phyloP scores from a whole-genome alignment of 2,797 vertebrate genomes.

The Etheostoma nigrum region DNA sequence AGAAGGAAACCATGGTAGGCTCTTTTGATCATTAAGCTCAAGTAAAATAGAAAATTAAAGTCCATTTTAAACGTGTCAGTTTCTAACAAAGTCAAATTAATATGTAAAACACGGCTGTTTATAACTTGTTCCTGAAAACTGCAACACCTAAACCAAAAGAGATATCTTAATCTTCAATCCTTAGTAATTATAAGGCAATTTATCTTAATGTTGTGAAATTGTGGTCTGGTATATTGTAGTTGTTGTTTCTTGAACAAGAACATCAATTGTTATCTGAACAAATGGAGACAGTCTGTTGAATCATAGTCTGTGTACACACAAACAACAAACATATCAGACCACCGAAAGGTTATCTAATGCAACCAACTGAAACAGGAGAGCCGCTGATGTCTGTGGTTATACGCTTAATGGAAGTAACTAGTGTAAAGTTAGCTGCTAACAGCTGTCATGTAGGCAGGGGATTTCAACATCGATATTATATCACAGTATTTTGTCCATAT shows the following conservation, averaged over 20 bases:
- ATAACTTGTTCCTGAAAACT: background rate
- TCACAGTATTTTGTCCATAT: conserved; percentile 29
- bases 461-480: background rate
- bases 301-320: background rate
- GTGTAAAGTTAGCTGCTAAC: conserved; percentile 3
- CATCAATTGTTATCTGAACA: background rate
- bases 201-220: background rate
- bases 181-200: background rate
- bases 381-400: background rate
- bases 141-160: background rate
- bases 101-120: background rate
- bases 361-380: background rate
- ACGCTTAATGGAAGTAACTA: background rate
- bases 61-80: background rate
- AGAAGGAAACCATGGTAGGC: background rate
- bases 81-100: background rate
- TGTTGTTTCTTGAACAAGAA: conserved; percentile 10
- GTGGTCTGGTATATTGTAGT: background rate
- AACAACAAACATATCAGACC: background rate
- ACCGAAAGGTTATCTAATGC: background rate
- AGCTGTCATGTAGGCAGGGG: conserved; percentile 17
- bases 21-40: background rate
- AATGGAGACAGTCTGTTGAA: background rate
- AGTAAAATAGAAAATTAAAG: background rate
- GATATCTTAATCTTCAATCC: background rate